A percentile compares a stretch with the other conserved stretches of the same genome.
phyloP scores from a whole-genome alignment of 1,140 invertebrate genomes.

The Drosophila watanabei region DNA sequence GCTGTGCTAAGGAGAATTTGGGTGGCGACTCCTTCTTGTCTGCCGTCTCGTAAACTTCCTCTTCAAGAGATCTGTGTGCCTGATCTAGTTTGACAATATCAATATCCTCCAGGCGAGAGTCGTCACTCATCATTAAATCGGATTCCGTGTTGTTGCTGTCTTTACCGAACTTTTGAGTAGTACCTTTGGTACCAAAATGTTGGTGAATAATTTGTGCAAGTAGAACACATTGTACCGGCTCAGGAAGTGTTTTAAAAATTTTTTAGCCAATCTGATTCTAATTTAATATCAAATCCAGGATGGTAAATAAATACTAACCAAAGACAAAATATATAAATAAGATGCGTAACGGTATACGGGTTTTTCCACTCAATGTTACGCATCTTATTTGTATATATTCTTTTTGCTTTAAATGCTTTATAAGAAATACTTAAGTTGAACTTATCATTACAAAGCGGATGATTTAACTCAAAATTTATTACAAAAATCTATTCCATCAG shows the following conservation, averaged over 20 bases:
- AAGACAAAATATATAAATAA: neutral
- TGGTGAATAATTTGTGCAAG: conserved; percentile 3
- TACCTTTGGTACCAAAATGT: conserved; percentile 20
- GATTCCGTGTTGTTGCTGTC: conserved; percentile 1
- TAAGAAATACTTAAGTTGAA: neutral
- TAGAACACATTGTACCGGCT: conserved; percentile 5
- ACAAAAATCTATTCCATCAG: neutral
- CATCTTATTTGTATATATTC: neutral
- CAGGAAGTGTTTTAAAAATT: neutral
- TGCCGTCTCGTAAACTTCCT: conserved; percentile 63
- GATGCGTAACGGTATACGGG: neutral
- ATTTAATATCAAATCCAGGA: no score
- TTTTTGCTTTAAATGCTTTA: neutral
- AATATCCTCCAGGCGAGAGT: conserved; percentile 64
- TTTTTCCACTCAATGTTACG: neutral
- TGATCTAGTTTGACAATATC: conserved; percentile 80
- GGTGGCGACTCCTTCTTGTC: neutral
- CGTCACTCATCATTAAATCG: conserved; percentile 79
- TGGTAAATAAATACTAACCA: neutral
- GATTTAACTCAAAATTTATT: neutral
- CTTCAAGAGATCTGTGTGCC: conserved; percentile 44
- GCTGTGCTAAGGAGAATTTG: neutral
- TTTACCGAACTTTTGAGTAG: neutral
- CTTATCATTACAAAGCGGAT: neutral
- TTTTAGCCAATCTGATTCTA: neutral